Evolutionary conservation across 2,888 invertebrate species (phyloP), one percentile per base, ranked within the genome.

Genomic region (Hipparchia sbordonii): DNA sequence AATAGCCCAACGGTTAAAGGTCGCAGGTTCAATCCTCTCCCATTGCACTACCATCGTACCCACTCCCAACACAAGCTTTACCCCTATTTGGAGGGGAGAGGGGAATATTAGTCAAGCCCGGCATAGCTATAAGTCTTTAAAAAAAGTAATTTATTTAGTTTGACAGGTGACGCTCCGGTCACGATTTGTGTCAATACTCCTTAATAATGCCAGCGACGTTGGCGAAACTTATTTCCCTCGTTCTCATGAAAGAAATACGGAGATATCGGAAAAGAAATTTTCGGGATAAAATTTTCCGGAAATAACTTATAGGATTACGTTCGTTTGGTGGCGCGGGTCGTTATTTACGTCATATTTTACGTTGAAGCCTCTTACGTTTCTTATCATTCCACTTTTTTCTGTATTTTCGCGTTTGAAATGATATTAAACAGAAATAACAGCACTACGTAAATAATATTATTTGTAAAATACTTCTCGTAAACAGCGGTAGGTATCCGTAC

Each of bases 341-440:
- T 60, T 39, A 60, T 60, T 60, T 60, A 60, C 59, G 59, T 60
- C 59, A 60, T 60, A 60, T 60, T 60, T 60, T 60, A 60, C 59
- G 39, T 10, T 33, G 59, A 23, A 60, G 59, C 59, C 59, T 60
- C 59, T 60, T 60, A 60, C 59, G 59, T 33, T 60, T 60, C 59
- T 60, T 60, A 60, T 60, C 59, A 60, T 60, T 33, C 8, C 59
- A 39, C 39, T 33, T 60, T 60, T 60, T 39, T 10, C 10, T 23
- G 59, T 33, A 60, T 39, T 60, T 60, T 60, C 12, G 6, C 9
- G 8, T 13, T 54, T 9, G 10, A 7, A n/a, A 54, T 2, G 3
- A 54, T 54, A 12, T 54, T 54, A 39, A 39, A 54, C 12, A 54
- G 2, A 54, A 4, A 12, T 54, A 54, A 54, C 48, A 6, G 6